These are phyloP conservation scores for Melinopterus prodromus DNA, from an alignment of 2,888 invertebrate genomes.

Conservation along the genomic window DNA sequence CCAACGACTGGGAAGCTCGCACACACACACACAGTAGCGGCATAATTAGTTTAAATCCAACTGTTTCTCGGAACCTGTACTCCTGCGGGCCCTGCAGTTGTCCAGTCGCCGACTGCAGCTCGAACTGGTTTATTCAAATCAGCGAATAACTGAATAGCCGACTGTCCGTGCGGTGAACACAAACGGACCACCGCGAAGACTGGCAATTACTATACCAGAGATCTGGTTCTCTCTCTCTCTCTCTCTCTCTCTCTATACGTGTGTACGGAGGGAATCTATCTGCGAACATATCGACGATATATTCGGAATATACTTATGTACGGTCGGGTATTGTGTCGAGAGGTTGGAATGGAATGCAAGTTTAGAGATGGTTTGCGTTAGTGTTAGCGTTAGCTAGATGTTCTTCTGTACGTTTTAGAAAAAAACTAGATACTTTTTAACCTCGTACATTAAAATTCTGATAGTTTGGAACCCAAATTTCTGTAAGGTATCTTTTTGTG, in stretches of 20 bases:
- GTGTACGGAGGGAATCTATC: too few relatives aligned
- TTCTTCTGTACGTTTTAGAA: too few relatives aligned
- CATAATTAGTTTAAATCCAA: not conserved
- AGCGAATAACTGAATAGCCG: not conserved
- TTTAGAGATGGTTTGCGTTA: not conserved
- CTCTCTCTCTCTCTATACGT: not conserved
- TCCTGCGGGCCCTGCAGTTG: not conserved
- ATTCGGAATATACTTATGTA: not conserved
- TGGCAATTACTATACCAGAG: not conserved
- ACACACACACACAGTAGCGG: not conserved
- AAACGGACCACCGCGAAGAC: conserved; percentile 4
- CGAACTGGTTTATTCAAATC: not conserved
- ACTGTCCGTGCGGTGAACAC: not conserved
- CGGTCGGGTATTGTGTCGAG: not conserved
- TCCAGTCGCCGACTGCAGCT: not conserved
- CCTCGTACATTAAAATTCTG: too few relatives aligned
- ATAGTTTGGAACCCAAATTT: too few relatives aligned
- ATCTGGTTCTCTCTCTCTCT: not conserved
- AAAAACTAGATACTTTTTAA: too few relatives aligned
- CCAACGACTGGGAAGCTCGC: not conserved
- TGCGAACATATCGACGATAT: not conserved
- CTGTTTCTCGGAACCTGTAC: not conserved
- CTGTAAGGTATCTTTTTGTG: too few relatives aligned
- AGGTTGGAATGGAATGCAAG: not conserved
- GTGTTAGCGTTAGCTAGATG: not conserved